Evolutionary conservation across 2,888 invertebrate genomes (phyloP).

Genomic region (Orthonevra nobilis): DNA sequence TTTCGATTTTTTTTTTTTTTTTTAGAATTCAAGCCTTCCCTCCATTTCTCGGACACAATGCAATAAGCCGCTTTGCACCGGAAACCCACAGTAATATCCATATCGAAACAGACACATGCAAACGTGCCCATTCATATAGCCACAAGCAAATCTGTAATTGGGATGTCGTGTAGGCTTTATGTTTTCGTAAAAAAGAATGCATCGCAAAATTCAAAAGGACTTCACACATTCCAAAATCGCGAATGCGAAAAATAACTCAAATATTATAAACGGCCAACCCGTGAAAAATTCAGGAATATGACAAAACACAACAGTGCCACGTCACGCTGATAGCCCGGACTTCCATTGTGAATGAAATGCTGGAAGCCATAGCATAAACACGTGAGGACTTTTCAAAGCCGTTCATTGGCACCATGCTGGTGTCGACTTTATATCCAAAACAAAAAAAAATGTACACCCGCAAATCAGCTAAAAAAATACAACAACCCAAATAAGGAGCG

Average conservation of each 20-base stretch:
- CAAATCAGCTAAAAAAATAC: slow-evolving; percentile 26
- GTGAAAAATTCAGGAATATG: background rate
- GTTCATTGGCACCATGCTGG: slow-evolving; percentile 51
- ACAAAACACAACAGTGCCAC: background rate
- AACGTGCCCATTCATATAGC: slow-evolving; percentile 27
- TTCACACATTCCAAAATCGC: slow-evolving; percentile 1
- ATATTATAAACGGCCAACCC: background rate
- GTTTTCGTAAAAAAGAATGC: slow-evolving; percentile 31
- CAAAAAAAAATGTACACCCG: background rate
- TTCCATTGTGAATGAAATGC: slow-evolving; percentile 23
- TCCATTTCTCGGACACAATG: slow-evolving; percentile 52
- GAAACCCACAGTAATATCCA: slow-evolving; percentile 65
- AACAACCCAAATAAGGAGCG: slow-evolving; percentile 36
- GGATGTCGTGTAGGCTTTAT: slow-evolving; percentile 55
- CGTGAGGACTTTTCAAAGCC: too few relatives aligned
- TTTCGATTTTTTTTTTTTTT: too few relatives aligned
- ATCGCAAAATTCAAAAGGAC: slow-evolving; percentile 44
- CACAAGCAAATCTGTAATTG: slow-evolving; percentile 46
- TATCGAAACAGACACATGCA: slow-evolving; percentile 38
- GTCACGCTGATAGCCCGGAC: too few relatives aligned
- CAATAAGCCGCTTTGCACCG: slow-evolving; percentile 64
- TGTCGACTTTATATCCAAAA: slow-evolving; percentile 22
- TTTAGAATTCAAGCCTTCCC: slow-evolving; percentile 42
- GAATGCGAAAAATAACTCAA: slow-evolving; percentile 8
- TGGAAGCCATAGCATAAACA: slow-evolving; percentile 37